Conservation (phyloP, 1,140 invertebrate species). For the Philotrypesis tridentata region DNA sequence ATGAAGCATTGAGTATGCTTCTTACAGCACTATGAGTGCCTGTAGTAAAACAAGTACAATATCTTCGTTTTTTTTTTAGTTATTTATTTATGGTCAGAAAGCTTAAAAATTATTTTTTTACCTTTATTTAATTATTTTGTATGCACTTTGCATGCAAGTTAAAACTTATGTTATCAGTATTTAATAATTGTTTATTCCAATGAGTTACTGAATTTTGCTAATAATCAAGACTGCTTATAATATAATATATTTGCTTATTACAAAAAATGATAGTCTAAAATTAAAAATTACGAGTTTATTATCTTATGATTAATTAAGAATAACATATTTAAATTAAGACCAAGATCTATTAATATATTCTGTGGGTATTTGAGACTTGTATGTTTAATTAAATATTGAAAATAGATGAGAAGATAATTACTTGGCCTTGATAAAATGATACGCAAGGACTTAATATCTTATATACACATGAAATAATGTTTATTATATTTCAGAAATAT, state of each 20-base stretch:
- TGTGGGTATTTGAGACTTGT: not conserved
- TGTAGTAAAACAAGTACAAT: conserved; percentile 29
- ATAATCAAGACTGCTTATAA: conserved; percentile 1
- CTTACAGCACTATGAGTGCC: conserved; percentile 27
- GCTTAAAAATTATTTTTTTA: not conserved
- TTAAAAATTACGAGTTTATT: not conserved
- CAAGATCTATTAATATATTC: not conserved
- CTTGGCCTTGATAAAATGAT: not conserved
- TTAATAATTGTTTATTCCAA: conserved; percentile 5
- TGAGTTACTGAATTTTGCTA: not conserved
- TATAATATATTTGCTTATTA: not conserved
- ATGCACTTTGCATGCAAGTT: conserved; percentile 9
- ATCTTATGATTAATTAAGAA: not conserved
- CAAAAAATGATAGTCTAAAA: not conserved
- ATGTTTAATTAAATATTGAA: not conserved
- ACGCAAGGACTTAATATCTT: not conserved
- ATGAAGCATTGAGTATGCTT: not conserved
- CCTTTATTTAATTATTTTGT: not conserved
- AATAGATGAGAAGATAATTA: not conserved
- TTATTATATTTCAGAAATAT: conserved; percentile 11
- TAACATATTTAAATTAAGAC: not conserved
- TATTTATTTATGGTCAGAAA: conserved; percentile 33
- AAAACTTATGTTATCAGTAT: conserved; percentile 27
- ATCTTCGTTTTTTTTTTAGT: conserved; percentile 36
- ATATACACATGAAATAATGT: not conserved